Percentiles rank a stretch among this genome's conserved stretches.
Evolutionary conservation across 2,797 vertebrate genomes (phyloP).

Genomic region (Babyrousa celebensis): DNA sequence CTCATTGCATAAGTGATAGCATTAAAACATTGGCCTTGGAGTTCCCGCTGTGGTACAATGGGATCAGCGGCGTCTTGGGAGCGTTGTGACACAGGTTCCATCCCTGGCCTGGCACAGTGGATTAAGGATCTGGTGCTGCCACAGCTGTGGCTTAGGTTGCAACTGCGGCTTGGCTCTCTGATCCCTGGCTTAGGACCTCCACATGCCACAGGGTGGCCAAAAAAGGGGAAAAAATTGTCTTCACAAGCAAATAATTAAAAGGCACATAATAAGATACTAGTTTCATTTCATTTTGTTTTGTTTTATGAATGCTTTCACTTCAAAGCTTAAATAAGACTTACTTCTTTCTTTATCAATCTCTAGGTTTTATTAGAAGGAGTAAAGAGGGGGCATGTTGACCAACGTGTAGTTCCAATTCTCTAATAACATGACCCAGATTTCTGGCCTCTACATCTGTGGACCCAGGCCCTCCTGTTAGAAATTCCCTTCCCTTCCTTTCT

Average conservation of each 20-base stretch:
- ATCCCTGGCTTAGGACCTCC: no score
- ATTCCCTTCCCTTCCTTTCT: not conserved
- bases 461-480: not conserved
- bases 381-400: not conserved
- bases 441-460: not conserved
- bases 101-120: no score
- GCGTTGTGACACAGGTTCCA: no score
- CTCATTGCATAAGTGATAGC: not conserved
- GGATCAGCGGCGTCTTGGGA: no score
- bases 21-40: not conserved
- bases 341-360: not conserved
- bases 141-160: no score
- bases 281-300: constrained; percentile 55
- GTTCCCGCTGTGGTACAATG: no score
- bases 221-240: not conserved
- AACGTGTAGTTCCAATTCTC: not conserved
- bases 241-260: constrained; percentile 53
- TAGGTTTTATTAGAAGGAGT: constrained; percentile 43
- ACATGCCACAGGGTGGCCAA: no score
- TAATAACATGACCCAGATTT: not conserved
- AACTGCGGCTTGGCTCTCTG: no score
- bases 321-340: constrained; percentile 4
- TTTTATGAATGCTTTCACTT: not conserved
- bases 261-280: not conserved
- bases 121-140: no score